Percentiles rank a stretch among this genome's conserved stretches.
phyloP scores from a whole-genome alignment of 2,113 vertebrate species.

The Oxygymnocypris stewartii region DNA sequence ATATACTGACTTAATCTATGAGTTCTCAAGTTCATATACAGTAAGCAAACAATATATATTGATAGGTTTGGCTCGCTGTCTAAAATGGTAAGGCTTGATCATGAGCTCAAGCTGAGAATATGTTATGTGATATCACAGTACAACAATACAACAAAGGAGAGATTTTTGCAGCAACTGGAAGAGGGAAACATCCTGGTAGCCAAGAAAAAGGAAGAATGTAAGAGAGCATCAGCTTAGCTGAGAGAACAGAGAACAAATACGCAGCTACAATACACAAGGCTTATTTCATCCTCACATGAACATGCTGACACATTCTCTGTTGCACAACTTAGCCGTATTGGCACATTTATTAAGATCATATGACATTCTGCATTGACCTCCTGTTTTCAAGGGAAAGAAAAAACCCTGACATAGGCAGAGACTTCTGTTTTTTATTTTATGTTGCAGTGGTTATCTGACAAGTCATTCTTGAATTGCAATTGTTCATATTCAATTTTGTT shows the following conservation, averaged over 20 bases:
- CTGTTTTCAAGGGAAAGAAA: not conserved
- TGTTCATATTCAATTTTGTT: not conserved
- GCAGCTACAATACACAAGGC: not conserved
- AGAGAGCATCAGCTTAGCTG: not conserved
- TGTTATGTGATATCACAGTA: not conserved
- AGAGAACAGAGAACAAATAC: not conserved
- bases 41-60: not conserved
- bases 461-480: not conserved
- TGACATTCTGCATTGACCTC: not conserved
- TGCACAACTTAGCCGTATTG: slow-evolving; percentile 10
- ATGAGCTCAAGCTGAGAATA: not conserved
- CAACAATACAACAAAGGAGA: not conserved
- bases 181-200: slow-evolving; percentile 22
- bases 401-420: not conserved
- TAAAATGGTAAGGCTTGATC: not conserved
- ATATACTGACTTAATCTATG: not conserved
- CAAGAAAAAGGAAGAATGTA: slow-evolving; percentile 11
- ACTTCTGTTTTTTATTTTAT: slow-evolving; percentile 5
- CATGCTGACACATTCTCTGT: slow-evolving; percentile 14
- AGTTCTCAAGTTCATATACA: not conserved
- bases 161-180: slow-evolving; percentile 6
- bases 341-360: not conserved
- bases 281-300: not conserved
- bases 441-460: not conserved
- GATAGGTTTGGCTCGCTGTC: not conserved